These are phyloP conservation scores for Myotis lucifugus DNA, from an alignment of 2,113 vertebrate genomes.

Conservation along the genomic window DNA sequence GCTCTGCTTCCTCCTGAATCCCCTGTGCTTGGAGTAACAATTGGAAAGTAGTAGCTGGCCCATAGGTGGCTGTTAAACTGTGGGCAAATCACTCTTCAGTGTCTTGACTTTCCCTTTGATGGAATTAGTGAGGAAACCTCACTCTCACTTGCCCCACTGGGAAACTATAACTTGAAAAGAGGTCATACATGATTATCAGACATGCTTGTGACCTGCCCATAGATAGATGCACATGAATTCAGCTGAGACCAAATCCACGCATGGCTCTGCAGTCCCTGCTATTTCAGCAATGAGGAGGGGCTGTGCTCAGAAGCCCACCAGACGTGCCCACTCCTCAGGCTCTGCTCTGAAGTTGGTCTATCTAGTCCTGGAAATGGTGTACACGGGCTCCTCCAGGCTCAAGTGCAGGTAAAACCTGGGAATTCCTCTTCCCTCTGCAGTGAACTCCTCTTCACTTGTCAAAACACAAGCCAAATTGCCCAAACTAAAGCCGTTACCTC, in stretches of 20 bases:
- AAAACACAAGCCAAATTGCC: conserved; percentile 22
- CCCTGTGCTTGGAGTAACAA: background rate
- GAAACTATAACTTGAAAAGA: background rate
- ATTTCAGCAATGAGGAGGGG: background rate
- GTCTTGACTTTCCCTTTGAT: background rate
- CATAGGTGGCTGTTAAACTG: background rate
- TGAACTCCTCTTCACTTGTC: conserved; percentile 21
- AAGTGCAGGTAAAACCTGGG: background rate
- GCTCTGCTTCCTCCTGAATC: background rate
- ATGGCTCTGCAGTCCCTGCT: background rate
- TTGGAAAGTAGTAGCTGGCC: too few relatives aligned
- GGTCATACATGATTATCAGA: background rate
- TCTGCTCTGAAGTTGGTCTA: background rate
- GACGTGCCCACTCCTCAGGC: accelerated
- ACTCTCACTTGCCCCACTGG: background rate
- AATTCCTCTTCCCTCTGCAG: background rate
- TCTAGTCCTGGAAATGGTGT: background rate
- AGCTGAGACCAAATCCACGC: background rate
- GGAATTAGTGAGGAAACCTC: background rate
- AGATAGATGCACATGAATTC: background rate
- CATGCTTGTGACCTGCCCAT: background rate
- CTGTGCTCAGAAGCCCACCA: background rate
- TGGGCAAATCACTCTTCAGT: background rate
- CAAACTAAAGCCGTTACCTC: background rate
- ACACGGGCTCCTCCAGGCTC: accelerated